Base-by-base conservation (phyloP, 2,888 invertebrate genomes). In the Agriopis marginaria region DNA sequence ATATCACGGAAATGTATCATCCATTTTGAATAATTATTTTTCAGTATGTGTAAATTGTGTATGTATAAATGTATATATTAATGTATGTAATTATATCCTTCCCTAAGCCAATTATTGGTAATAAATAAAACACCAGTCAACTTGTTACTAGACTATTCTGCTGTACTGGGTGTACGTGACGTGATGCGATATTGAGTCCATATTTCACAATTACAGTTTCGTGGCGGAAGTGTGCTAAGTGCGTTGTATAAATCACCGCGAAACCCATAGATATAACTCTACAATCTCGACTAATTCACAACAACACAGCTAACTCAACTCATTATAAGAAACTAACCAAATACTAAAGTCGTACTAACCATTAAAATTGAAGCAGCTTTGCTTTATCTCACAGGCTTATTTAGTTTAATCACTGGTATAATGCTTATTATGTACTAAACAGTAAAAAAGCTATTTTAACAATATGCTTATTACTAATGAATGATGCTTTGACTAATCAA, bases 391-490 rank as follows among this genome's bases (percentile, higher is more conserved):
- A 59, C 47, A 47, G 4, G 59, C 47, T 47, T 47, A 32, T 10
- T 14, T 4, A 14, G 10, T 42, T n/a, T 17, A 56, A 44, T 11
- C 17, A 54, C 12, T 54, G n/a, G 39, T 42, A 42, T 9, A 9
- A 47, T 47, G 6, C 47, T 6, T 2, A n/a, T 12, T 47, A 47
- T 47, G 9, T 47, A 47, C 47, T 42, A 42, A 10, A 42, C 42
- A 7, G 42, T 42, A 32, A 32, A 32, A 32, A 32, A 7, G 6
- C 1, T 10, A 42, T 40, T 14, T 40, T 55, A 56, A 14, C 14
- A 39, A 54, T n/a, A n/a, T 39, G 54, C 54, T 54, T 54, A 7
- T 39, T 40, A 55, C 55, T 56, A 56, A 56, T n/a, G 10, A 32
- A 40, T 54, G 40, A 39, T 44, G 14, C 55, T 56, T 42, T 42